Evolutionary conservation across 2,888 invertebrate species (phyloP).

Genomic region (Subacronicta megacephala): DNA sequence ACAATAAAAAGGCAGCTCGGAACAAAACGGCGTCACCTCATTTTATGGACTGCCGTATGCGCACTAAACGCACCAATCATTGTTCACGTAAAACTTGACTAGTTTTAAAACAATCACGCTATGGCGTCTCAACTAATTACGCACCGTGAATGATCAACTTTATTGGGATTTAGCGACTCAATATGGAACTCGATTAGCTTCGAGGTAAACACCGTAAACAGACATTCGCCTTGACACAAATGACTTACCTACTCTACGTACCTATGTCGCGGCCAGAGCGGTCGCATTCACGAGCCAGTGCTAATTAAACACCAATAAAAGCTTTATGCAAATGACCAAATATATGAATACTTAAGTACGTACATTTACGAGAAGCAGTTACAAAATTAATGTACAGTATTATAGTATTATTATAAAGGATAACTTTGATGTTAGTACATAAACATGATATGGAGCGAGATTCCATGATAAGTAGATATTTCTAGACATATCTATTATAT

Average conservation of each 20-base stretch:
- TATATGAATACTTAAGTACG: constrained; percentile 55
- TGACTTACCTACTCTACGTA: constrained; percentile 51
- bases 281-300: constrained; percentile 69
- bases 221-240: constrained; percentile 78
- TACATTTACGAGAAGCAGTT: constrained; percentile 60
- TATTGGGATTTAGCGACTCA: constrained; percentile 72
- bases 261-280: constrained; percentile 50
- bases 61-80: constrained; percentile 73
- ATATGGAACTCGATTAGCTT: constrained; percentile 58
- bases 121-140: constrained; percentile 65
- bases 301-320: constrained; percentile 81
- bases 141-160: constrained; percentile 71
- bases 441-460: constrained; percentile 39
- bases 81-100: constrained; percentile 68
- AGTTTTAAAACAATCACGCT: constrained; percentile 67
- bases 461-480: too few species aligned
- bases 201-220: constrained; percentile 62
- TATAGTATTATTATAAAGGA: too few species aligned
- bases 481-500: too few species aligned
- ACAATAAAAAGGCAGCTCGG: constrained; percentile 84
- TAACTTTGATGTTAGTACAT: constrained; percentile 35
- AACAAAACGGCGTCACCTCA: constrained; percentile 86
- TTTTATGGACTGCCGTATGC: constrained; percentile 78
- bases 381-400: constrained; percentile 65
- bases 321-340: constrained; percentile 70